Percentiles rank a stretch among this genome's conserved stretches.
Conservation (phyloP, 2,888 invertebrate species). For the Vanessa cardui region DNA sequence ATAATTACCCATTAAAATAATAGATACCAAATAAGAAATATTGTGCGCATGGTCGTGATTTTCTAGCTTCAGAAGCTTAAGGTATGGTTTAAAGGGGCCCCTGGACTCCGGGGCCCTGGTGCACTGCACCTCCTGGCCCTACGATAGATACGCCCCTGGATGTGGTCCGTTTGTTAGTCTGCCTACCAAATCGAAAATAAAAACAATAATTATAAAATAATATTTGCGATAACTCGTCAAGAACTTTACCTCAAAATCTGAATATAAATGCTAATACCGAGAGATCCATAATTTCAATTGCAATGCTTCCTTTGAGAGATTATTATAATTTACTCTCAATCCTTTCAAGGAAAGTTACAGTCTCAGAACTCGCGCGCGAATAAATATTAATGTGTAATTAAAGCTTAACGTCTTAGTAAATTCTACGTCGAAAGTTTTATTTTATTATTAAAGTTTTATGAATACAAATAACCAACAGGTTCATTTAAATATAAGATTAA, state of each 20-base stretch:
- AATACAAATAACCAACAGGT: background rate
- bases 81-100: too few species aligned
- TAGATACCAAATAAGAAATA: too few species aligned
- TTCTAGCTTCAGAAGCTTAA: too few species aligned
- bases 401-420: constrained; percentile 21
- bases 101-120: too few species aligned
- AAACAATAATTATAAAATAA: constrained; percentile 18
- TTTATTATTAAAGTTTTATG: background rate
- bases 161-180: background rate
- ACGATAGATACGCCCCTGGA: too few species aligned
- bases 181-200: background rate
- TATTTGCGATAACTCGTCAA: constrained; percentile 63
- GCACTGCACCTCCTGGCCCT: too few species aligned
- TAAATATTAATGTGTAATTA: constrained; percentile 48
- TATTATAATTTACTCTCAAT: constrained; percentile 76
- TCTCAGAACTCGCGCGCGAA: constrained; percentile 62
- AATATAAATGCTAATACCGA: constrained; percentile 77
- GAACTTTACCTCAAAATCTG: constrained; percentile 72
- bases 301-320: constrained; percentile 69
- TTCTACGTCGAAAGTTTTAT: background rate
- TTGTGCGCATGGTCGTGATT: too few species aligned
- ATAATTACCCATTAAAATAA: too few species aligned
- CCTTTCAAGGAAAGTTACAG: constrained; percentile 66
- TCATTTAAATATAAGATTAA: too few species aligned
- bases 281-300: constrained; percentile 77